Evolutionary conservation across 2,113 vertebrate genomes (phyloP).

Genomic region (Podocnemis expansa): DNA sequence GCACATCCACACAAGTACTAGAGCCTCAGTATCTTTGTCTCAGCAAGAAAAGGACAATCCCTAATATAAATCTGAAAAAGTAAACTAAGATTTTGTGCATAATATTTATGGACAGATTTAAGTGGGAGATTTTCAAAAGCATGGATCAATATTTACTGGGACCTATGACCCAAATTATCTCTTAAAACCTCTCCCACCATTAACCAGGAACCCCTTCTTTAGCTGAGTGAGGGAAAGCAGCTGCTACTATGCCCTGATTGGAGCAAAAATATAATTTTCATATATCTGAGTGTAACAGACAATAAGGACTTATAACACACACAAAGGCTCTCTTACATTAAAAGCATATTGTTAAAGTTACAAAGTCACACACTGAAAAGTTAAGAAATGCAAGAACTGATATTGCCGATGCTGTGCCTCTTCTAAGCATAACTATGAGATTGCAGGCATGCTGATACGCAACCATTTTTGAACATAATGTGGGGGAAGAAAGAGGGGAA

Average conservation of each 20-base stretch:
- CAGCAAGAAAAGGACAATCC: background rate
- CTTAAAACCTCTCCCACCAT: background rate
- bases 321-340: background rate
- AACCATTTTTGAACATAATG: fast-evolving
- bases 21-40: background rate
- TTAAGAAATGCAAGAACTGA: background rate
- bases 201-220: background rate
- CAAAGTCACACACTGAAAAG: background rate
- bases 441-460: background rate
- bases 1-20: background rate
- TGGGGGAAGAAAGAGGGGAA: background rate
- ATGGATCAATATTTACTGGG: background rate
- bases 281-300: background rate
- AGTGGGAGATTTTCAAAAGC: background rate
- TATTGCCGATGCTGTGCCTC: fast-evolving
- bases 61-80: background rate
- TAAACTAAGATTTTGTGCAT: background rate
- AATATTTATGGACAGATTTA: background rate
- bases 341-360: background rate
- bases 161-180: background rate
- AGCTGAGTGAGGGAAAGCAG: background rate
- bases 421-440: background rate
- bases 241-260: background rate
- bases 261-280: background rate
- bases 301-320: background rate